Conservation (phyloP, 2,888 invertebrate species). For the Hemistola chrysoprasaria region DNA sequence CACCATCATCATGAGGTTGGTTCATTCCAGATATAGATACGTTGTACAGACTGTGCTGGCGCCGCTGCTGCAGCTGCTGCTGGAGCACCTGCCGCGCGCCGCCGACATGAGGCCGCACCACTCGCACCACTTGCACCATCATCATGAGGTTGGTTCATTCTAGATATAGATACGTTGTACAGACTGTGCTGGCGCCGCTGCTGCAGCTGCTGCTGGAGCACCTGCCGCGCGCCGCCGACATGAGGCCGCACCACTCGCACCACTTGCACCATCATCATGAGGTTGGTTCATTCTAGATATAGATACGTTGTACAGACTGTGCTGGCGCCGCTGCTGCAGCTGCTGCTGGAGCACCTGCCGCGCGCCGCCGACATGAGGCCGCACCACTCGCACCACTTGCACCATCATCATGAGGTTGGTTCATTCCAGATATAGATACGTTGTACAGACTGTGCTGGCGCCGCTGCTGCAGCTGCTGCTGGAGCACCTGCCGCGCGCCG, state of each 20-base stretch:
- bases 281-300: slow-evolving; percentile 31
- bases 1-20: slow-evolving; percentile 58
- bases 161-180: no score
- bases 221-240: slow-evolving; percentile 91
- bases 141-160: slow-evolving; percentile 46
- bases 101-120: slow-evolving; percentile 89
- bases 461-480: slow-evolving; percentile 92
- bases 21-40: no score
- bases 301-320: no score
- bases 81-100: slow-evolving; percentile 91
- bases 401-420: slow-evolving; percentile 55
- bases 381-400: slow-evolving; percentile 45
- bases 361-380: slow-evolving; percentile 94
- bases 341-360: slow-evolving; percentile 90
- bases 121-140: slow-evolving; percentile 46
- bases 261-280: slow-evolving; percentile 55
- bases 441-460: no score
- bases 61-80: slow-evolving; percentile 90
- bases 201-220: slow-evolving; percentile 91
- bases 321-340: slow-evolving; percentile 90
- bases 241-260: slow-evolving; percentile 83
- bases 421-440: not conserved
- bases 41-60: no score
- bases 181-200: slow-evolving; percentile 91
- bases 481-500: slow-evolving; percentile 91